phyloP scores from a whole-genome alignment of 2,888 invertebrate genomes.

The Epirrita christyi region DNA sequence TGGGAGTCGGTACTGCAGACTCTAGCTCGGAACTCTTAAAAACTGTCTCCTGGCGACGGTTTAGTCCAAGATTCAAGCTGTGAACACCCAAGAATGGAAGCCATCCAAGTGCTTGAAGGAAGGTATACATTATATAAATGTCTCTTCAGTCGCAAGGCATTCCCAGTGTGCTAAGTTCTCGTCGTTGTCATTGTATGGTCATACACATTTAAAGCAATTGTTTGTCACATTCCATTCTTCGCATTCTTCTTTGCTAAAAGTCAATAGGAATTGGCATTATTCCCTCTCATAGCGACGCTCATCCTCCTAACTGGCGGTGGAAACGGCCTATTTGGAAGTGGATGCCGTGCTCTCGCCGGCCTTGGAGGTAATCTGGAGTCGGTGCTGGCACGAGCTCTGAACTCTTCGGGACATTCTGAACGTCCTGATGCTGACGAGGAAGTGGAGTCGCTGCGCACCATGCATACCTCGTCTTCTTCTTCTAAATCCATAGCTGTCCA shows the following conservation, averaged over 20 bases:
- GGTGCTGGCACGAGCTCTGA: constrained; percentile 90
- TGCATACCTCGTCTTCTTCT: constrained; percentile 83
- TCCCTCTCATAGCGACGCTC: constrained; percentile 91
- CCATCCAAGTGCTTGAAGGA: too few relatives aligned
- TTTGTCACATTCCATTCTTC: background rate
- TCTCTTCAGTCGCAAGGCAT: too few relatives aligned
- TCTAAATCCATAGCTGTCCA: constrained; percentile 87
- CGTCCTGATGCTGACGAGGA: constrained; percentile 63
- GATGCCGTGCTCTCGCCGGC: constrained; percentile 84
- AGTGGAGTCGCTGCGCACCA: constrained; percentile 65
- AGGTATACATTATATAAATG: too few relatives aligned
- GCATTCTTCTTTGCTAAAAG: background rate
- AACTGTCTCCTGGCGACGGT: too few relatives aligned
- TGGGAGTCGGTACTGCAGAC: too few relatives aligned
- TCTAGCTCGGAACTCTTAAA: too few relatives aligned
- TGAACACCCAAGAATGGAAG: too few relatives aligned
- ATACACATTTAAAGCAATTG: background rate
- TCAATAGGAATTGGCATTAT: constrained; percentile 80
- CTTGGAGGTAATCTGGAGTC: constrained; percentile 85
- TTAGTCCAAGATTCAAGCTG: too few relatives aligned
- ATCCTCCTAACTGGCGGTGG: constrained; percentile 87
- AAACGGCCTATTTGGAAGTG: constrained; percentile 66
- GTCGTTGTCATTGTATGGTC: too few relatives aligned
- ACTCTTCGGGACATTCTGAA: constrained; percentile 77
- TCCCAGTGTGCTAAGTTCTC: too few relatives aligned